These are phyloP conservation scores for Eurytemora carolleeae DNA, from an alignment of 1,140 invertebrate genomes.

Conservation along the genomic window DNA sequence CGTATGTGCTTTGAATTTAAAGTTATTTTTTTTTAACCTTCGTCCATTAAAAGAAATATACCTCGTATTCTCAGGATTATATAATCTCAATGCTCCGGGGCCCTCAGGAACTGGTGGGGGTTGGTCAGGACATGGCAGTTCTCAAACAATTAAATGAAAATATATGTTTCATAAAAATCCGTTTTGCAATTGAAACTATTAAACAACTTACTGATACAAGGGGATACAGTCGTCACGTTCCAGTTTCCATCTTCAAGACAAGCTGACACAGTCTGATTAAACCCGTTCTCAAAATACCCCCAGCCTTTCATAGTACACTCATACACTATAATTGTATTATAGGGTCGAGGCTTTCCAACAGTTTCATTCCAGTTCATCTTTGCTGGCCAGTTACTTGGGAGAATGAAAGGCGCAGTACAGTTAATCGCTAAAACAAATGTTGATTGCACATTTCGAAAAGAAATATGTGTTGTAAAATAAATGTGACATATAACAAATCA, in stretches of 20 bases:
- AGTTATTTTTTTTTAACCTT: too few species aligned
- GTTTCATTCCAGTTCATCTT: neutral
- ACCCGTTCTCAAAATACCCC: neutral
- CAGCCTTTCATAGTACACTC: neutral
- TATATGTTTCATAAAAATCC: too few species aligned
- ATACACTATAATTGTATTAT: neutral
- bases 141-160: too few species aligned
- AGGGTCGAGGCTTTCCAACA: neutral
- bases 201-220: neutral
- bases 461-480: too few species aligned
- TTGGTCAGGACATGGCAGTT: neutral
- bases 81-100: neutral
- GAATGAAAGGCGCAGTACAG: too few species aligned
- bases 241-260: neutral
- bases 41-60: too few species aligned
- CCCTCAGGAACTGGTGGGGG: neutral
- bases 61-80: neutral
- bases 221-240: neutral
- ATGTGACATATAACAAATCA: too few species aligned
- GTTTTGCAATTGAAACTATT: neutral
- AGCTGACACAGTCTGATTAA: neutral
- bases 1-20: too few species aligned
- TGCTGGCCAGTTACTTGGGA: too few species aligned
- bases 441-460: too few species aligned
- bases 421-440: neutral